Evolutionary conservation across 2,797 vertebrate species (phyloP).

Genomic region (Alauda arvensis): DNA sequence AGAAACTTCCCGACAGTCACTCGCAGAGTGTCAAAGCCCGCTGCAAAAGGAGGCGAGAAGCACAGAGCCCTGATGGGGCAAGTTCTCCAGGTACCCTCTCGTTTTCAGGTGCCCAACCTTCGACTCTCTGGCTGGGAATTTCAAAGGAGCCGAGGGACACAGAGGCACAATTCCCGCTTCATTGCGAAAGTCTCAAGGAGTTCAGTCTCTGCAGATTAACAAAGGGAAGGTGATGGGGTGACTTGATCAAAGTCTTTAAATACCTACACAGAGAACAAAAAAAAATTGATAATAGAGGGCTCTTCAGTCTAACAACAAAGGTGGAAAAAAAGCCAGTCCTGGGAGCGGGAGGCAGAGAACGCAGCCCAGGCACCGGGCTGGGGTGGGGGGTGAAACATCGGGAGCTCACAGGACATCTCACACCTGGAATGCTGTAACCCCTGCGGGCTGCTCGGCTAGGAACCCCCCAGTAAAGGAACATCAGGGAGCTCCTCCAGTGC

Average conservation of each 20-base stretch:
- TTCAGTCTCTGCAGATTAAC: constrained; percentile 51
- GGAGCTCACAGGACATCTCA: not conserved
- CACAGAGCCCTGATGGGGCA: not conserved
- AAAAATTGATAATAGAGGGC: constrained; percentile 29
- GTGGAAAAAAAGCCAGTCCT: not conserved
- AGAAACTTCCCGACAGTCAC: not conserved
- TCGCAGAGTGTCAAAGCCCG: not conserved
- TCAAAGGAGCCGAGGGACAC: constrained; percentile 35
- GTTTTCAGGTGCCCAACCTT: constrained; percentile 48
- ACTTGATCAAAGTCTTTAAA: constrained; percentile 57
- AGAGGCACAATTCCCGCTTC: constrained; percentile 40
- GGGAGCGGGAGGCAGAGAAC: not conserved
- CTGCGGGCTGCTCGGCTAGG: rapidly evolving
- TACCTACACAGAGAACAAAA: constrained; percentile 50
- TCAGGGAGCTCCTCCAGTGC: not conserved
- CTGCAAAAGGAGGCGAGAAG: not conserved
- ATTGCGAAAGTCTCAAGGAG: constrained; percentile 52
- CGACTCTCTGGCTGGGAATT: constrained; percentile 6
- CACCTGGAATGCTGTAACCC: rapidly evolving
- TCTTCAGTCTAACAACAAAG: constrained; percentile 52
- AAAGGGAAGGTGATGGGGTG: constrained; percentile 59
- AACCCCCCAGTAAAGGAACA: not conserved
- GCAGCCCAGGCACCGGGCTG: not conserved
- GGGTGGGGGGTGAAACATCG: not conserved
- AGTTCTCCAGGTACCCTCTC: constrained; percentile 26